A percentile compares a stretch with the other conserved stretches of the same genome.
These are phyloP conservation scores for Parambassis ranga DNA, from an alignment of 2,797 vertebrate genomes.

Conservation along the genomic window DNA sequence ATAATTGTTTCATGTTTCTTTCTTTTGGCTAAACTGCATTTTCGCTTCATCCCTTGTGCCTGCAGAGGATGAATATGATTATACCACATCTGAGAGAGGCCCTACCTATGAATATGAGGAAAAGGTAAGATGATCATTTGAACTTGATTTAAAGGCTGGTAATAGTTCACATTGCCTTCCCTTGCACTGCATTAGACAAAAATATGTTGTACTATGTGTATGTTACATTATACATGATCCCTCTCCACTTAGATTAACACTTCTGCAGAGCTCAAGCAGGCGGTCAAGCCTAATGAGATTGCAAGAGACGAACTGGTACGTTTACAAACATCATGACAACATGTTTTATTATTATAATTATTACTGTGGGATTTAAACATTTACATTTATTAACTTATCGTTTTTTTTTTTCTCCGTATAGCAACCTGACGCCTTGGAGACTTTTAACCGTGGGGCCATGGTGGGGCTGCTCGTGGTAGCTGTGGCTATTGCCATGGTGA, in stretches of 20 bases:
- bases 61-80: conserved; percentile 81
- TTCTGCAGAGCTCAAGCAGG: conserved; percentile 85
- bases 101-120: conserved; percentile 84
- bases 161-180: background rate
- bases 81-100: conserved; percentile 80
- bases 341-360: too few species aligned
- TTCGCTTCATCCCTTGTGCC: conserved; percentile 35
- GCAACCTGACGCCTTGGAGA: conserved; percentile 89
- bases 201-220: background rate
- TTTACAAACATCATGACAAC: background rate
- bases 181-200: background rate
- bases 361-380: too few species aligned
- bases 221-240: background rate
- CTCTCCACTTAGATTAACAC: conserved; percentile 80
- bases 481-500: conserved; percentile 90
- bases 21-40: background rate
- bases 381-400: background rate
- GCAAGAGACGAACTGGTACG: conserved; percentile 90
- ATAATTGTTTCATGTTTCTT: background rate
- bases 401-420: conserved; percentile 45
- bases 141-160: background rate
- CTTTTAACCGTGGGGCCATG: conserved; percentile 90
- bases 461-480: conserved; percentile 91
- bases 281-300: conserved; percentile 87
- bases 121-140: conserved; percentile 73